Evolutionary conservation across 2,797 vertebrate genomes (phyloP).

Genomic region (Carapus acus): DNA sequence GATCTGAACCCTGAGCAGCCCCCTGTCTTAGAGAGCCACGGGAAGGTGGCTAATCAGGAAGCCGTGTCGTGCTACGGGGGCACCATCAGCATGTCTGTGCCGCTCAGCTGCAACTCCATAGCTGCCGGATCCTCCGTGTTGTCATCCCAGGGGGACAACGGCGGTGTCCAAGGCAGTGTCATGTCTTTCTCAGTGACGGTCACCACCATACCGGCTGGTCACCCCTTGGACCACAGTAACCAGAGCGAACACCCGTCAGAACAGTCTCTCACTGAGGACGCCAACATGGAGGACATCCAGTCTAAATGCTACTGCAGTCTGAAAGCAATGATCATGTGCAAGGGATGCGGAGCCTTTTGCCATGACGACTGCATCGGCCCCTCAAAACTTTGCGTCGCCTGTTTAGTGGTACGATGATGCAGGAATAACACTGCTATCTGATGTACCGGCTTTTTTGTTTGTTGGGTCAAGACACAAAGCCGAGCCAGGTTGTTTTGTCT

Average conservation of each 20-base stretch:
- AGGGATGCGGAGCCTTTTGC: slow-evolving; percentile 96
- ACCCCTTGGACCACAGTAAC: slow-evolving; percentile 62
- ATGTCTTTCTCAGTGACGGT: slow-evolving; percentile 99
- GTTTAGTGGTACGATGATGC: slow-evolving; percentile 89
- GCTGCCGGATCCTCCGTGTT: slow-evolving; percentile 46
- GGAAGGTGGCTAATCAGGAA: slow-evolving; percentile 66
- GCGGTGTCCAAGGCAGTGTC: slow-evolving; percentile 77
- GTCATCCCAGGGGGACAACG: slow-evolving; percentile 37
- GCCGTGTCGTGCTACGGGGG: slow-evolving; percentile 78
- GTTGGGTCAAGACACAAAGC: slow-evolving; percentile 23
- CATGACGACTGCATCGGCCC: slow-evolving; percentile 98
- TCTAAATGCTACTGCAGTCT: slow-evolving; percentile 96
- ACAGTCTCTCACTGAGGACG: slow-evolving; percentile 79
- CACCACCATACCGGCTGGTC: slow-evolving; percentile 88
- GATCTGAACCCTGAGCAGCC: slow-evolving; percentile 66
- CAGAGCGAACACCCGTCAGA: slow-evolving; percentile 77
- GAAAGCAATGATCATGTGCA: slow-evolving; percentile 99
- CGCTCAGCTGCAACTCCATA: slow-evolving; percentile 69
- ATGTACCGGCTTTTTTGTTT: slow-evolving; percentile 15
- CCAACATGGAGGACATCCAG: slow-evolving; percentile 79
- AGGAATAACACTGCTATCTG: slow-evolving; percentile 1
- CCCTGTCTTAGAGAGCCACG: slow-evolving; percentile 66
- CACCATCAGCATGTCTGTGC: slow-evolving; percentile 88
- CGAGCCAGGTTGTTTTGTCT: slow-evolving; percentile 28
- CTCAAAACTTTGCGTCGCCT: slow-evolving; percentile 95